A percentile compares a stretch with the other conserved stretches of the same genome.
Evolutionary conservation across 35 echinoderm and acorn worm genomes (phyloP).

Genomic region (Hemicentrotus pulcherrimus): DNA sequence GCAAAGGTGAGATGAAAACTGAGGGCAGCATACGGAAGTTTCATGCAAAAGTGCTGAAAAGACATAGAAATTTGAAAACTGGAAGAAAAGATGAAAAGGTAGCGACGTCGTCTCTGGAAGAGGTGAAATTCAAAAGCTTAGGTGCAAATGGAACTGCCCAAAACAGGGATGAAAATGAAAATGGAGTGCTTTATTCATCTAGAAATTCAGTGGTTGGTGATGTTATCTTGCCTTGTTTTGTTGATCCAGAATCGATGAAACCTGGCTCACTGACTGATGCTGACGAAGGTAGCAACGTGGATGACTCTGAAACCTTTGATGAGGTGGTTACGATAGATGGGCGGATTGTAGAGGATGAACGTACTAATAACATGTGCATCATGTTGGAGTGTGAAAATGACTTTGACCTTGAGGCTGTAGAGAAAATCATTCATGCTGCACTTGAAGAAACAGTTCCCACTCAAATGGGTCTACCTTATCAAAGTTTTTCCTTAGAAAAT

Average conservation of each 20-base stretch:
- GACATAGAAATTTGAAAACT: neutral
- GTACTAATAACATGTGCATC: slow-evolving; percentile 4
- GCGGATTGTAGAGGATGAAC: slow-evolving; percentile 16
- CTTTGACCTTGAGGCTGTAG: neutral
- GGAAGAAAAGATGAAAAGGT: neutral
- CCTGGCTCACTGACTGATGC: neutral
- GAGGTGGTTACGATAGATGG: slow-evolving; percentile 34
- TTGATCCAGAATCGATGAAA: neutral
- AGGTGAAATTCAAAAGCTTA: neutral
- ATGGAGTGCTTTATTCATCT: neutral
- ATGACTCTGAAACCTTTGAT: neutral
- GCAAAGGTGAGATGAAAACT: slow-evolving; percentile 48
- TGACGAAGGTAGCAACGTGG: neutral
- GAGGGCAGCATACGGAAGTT: slow-evolving; percentile 40
- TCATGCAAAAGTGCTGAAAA: slow-evolving; percentile 15
- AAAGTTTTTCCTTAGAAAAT: neutral
- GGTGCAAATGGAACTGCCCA: neutral
- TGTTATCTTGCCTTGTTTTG: neutral
- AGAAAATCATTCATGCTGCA: neutral
- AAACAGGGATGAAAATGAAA: neutral
- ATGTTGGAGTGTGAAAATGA: slow-evolving; percentile 35
- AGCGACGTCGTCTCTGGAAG: neutral
- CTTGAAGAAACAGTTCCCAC: neutral
- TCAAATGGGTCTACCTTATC: neutral
- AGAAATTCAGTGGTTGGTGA: neutral